A percentile compares a stretch with the other conserved stretches of the same genome.
Conservation (phyloP, 2,797 vertebrate genomes). For the Petrocephalus schoutedeni region DNA sequence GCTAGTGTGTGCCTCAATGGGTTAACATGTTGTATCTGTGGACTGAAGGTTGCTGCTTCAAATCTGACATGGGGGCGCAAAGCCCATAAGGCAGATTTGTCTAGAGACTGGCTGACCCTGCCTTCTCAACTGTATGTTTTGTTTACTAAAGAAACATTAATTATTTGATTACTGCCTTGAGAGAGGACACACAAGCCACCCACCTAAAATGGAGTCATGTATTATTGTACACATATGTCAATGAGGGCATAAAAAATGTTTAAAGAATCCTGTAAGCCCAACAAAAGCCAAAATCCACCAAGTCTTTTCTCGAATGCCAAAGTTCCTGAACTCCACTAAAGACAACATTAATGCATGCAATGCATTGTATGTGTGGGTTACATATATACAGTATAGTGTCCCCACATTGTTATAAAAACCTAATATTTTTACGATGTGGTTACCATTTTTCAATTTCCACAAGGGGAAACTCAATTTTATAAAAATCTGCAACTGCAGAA, state of each 20-base stretch:
- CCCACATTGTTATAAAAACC: neutral
- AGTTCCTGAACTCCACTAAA: neutral
- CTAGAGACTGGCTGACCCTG: neutral
- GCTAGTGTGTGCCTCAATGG: neutral
- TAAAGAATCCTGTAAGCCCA: neutral
- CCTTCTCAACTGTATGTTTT: neutral
- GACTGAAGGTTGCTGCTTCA: neutral
- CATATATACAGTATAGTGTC: neutral
- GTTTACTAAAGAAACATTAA: neutral
- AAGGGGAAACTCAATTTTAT: neutral
- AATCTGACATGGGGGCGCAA: neutral
- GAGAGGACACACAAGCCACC: neutral
- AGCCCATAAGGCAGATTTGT: neutral
- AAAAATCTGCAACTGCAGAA: neutral
- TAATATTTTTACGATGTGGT: neutral
- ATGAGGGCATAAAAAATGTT: neutral
- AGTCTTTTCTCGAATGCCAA: neutral
- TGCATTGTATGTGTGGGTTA: neutral
- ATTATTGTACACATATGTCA: neutral
- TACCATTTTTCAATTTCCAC: neutral
- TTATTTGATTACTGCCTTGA: neutral
- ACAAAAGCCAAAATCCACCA: neutral
- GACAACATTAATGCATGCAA: neutral
- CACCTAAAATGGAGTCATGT: neutral
- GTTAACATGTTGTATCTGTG: neutral